Evolutionary conservation across 1,140 invertebrate genomes (phyloP).

Genomic region (Calephelis nemesis): DNA sequence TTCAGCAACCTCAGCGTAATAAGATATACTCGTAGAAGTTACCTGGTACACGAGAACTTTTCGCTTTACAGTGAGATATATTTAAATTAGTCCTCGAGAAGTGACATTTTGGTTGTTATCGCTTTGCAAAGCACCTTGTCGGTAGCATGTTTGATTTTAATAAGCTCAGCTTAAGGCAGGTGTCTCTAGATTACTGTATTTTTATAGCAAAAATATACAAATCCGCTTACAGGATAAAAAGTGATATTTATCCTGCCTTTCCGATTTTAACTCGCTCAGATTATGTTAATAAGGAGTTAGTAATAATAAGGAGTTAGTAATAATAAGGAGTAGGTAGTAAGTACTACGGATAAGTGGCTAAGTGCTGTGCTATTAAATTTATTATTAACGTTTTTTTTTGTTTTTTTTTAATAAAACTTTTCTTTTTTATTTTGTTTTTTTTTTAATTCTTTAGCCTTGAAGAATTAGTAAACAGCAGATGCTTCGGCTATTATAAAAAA

Average conservation of each 20-base stretch:
- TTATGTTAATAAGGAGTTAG: neutral
- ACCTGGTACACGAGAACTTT: neutral
- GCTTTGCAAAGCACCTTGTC: neutral
- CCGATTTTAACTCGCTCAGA: neutral
- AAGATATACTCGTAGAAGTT: too few relatives aligned
- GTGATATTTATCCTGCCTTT: neutral
- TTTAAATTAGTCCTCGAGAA: neutral
- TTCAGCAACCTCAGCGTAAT: too few relatives aligned
- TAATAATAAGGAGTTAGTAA: too few relatives aligned
- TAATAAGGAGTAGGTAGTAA: too few relatives aligned
- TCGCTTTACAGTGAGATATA: neutral
- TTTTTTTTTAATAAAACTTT: too few relatives aligned
- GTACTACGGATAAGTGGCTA: too few relatives aligned
- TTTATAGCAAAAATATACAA: constrained; percentile 3
- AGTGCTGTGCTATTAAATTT: too few relatives aligned
- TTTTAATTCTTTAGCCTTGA: too few relatives aligned
- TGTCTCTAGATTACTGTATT: neutral
- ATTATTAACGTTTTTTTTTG: too few relatives aligned
- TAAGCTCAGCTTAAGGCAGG: neutral
- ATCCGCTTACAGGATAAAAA: neutral
- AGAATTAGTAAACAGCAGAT: too few relatives aligned
- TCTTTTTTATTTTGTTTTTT: too few relatives aligned
- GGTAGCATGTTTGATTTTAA: neutral
- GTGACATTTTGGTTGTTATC: neutral
- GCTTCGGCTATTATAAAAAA: too few relatives aligned